Evolutionary conservation across 64 coral and sea anemone species (phyloP).

Genomic region (Astreopora myriophthalma): DNA sequence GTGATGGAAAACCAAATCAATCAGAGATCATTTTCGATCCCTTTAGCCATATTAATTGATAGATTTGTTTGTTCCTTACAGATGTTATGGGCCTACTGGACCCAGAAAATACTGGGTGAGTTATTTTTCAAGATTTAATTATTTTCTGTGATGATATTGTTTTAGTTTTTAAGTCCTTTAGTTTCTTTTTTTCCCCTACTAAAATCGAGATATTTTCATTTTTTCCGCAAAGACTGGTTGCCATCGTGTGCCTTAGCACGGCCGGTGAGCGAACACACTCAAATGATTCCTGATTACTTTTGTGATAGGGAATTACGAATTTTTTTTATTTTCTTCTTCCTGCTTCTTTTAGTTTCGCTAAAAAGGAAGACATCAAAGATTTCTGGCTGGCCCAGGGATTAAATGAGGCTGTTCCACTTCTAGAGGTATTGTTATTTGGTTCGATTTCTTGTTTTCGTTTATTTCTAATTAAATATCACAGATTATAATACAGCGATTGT

Average conservation of each 20-base stretch:
- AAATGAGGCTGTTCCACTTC: conserved; percentile 56
- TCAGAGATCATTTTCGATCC: no score
- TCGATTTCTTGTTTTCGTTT: not conserved
- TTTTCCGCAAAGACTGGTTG: no score
- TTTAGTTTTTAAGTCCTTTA: not conserved
- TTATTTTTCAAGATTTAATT: not conserved
- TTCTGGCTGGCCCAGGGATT: conserved; percentile 74
- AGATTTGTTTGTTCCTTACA: conserved; percentile 40
- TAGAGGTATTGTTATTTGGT: conserved; percentile 8
- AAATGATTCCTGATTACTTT: no score
- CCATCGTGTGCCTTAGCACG: no score
- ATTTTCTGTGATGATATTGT: not conserved
- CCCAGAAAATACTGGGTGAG: conserved; percentile 97
- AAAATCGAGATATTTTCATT: no score
- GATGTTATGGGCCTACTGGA: conserved; percentile 82
- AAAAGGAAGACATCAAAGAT: conserved; percentile 76
- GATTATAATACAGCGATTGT: not conserved
- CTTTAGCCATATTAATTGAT: not conserved
- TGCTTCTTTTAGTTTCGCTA: conserved; percentile 68
- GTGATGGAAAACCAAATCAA: no score
- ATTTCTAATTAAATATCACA: no score
- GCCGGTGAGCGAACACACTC: no score
- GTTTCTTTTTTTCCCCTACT: not conserved
- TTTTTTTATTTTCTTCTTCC: not conserved
- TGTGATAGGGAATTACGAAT: no score